Percentiles rank a stretch among this genome's conserved stretches.
Conservation (phyloP, 2,113 vertebrate species). For the Neodon shergylaensis region DNA sequence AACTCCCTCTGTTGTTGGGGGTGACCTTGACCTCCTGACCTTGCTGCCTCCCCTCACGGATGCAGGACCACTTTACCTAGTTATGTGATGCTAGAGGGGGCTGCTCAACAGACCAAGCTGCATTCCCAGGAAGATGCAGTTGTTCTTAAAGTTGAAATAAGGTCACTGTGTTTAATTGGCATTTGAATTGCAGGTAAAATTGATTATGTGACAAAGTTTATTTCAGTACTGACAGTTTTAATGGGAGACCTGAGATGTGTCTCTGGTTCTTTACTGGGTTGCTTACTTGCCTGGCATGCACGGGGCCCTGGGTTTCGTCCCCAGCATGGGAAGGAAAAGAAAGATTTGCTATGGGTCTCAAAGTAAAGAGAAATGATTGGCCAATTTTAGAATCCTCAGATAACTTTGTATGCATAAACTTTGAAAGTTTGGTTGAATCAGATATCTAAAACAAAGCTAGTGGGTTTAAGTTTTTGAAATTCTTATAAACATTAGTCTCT, state of each 20-base stretch:
- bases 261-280: background rate
- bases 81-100: background rate
- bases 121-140: background rate
- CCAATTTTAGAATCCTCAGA: slow-evolving; percentile 39
- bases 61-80: background rate
- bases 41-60: background rate
- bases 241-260: background rate
- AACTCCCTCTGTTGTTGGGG: background rate
- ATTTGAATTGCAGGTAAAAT: background rate
- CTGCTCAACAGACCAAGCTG: background rate
- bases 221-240: background rate
- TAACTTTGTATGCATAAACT: background rate
- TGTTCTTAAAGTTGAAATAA: background rate
- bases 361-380: slow-evolving; percentile 12
- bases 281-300: no score
- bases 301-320: background rate
- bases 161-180: background rate
- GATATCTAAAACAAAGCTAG: background rate
- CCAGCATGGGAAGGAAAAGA: background rate
- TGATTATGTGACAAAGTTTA: background rate
- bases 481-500: slow-evolving; percentile 45
- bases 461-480: slow-evolving; percentile 32
- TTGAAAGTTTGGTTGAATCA: slow-evolving; percentile 28
- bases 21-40: background rate
- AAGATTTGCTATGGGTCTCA: background rate